phyloP scores from a whole-genome alignment of 2,888 invertebrate genomes.

The Eupeodes latifasciatus region DNA sequence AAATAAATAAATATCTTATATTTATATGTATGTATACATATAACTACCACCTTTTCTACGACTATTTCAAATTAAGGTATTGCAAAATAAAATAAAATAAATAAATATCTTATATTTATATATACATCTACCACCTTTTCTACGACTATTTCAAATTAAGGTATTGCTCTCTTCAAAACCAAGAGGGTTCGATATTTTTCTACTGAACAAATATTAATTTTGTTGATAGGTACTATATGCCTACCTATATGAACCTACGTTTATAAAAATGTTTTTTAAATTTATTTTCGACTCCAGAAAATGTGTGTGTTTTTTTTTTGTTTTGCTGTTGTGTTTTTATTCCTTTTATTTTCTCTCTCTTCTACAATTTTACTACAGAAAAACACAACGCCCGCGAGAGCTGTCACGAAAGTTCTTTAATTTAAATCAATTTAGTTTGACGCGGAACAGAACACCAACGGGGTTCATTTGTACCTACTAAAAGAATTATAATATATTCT shows the following conservation, averaged over 20 bases:
- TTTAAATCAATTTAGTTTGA: conserved; percentile 70
- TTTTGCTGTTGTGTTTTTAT: conserved; percentile 45
- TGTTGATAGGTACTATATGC: neutral
- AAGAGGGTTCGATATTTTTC: conserved; percentile 5
- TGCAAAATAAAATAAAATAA: conserved; percentile 13
- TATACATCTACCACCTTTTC: neutral
- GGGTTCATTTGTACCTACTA: conserved; percentile 46
- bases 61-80: neutral
- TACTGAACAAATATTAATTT: conserved; percentile 29
- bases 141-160: neutral
- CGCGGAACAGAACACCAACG: conserved; percentile 67
- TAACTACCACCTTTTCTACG: neutral
- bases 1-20: neutral
- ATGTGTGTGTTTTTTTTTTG: conserved; percentile 63
- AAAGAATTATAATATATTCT: neutral
- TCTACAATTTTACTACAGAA: conserved; percentile 20
- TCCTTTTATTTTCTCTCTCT: conserved; percentile 22
- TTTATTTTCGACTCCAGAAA: conserved; percentile 60
- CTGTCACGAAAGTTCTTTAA: conserved; percentile 60
- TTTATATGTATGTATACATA: no score
- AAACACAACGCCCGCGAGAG: conserved; percentile 19
- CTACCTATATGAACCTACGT: neutral
- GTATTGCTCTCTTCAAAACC: neutral
- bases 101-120: neutral
- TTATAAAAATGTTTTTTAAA: conserved; percentile 11